phyloP scores from a whole-genome alignment of 2,888 invertebrate species.

The Eupithecia insigniata region DNA sequence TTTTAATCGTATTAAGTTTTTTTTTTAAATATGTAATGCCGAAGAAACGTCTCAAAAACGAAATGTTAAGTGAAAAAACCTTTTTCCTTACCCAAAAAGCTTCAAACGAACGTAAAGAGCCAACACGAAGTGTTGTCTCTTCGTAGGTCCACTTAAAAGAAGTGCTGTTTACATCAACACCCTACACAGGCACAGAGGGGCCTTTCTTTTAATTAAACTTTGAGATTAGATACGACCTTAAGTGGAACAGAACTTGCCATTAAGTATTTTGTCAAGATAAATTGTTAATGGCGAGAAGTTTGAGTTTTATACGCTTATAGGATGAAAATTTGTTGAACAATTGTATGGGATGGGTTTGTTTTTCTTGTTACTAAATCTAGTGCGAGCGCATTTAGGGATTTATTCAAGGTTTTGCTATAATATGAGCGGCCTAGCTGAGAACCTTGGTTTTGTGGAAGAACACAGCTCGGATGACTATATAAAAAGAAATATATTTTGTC shows the following conservation, averaged over 20 bases:
- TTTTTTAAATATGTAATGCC: not conserved
- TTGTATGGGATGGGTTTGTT: not conserved
- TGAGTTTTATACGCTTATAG: not conserved
- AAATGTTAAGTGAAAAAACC: not conserved
- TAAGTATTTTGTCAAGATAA: not conserved
- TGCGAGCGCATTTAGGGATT: not conserved
- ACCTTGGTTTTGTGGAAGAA: too few relatives aligned
- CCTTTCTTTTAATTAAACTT: conserved; percentile 32
- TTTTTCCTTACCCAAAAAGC: conserved; percentile 12
- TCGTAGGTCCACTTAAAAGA: conserved; percentile 23
- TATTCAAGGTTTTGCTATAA: not conserved
- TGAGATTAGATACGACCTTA: conserved; percentile 11
- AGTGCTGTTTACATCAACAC: conserved; percentile 32
- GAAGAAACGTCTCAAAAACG: not conserved
- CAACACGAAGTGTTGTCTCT: conserved; percentile 25
- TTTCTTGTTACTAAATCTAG: not conserved
- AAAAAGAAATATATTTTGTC: too few relatives aligned
- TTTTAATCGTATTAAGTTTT: not conserved
- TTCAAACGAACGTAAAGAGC: conserved; percentile 17
- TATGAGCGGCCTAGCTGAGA: too few relatives aligned
- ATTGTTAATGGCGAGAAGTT: not conserved
- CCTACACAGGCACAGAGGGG: conserved; percentile 22
- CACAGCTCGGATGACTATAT: too few relatives aligned
- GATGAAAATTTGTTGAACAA: not conserved
- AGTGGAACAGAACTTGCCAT: conserved; percentile 12